Percentiles rank a stretch among this genome's conserved stretches.
These are phyloP conservation scores for Buceros bicornis DNA, from an alignment of 2,797 vertebrate genomes.

Conservation along the genomic window DNA sequence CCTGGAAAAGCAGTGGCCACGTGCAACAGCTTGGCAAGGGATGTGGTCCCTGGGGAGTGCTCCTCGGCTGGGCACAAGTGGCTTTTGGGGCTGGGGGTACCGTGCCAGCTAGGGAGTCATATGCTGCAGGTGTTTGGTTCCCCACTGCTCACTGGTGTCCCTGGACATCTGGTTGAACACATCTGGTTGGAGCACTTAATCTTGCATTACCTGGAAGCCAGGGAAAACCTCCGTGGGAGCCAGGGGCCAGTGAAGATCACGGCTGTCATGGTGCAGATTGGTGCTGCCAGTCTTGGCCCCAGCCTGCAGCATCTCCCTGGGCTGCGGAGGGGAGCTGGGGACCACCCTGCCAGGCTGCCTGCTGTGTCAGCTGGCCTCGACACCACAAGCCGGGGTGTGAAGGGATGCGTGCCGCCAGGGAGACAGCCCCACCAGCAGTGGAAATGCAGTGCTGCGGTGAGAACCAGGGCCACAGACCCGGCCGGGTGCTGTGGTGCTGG, in stretches of 20 bases:
- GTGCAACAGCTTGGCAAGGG: fast-evolving
- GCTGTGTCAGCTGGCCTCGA: fast-evolving
- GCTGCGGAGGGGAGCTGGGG: not conserved
- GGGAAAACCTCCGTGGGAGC: not conserved
- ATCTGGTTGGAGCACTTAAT: not conserved
- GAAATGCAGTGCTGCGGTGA: fast-evolving
- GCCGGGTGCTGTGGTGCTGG: fast-evolving
- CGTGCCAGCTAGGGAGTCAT: not conserved
- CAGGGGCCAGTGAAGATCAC: not conserved
- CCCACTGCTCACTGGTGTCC: not conserved
- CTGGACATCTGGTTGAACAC: not conserved
- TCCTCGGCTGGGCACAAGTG: not conserved
- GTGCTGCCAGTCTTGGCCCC: fast-evolving
- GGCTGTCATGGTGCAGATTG: not conserved
- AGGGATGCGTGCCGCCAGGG: fast-evolving
- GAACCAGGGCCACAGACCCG: not conserved
- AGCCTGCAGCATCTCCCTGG: not conserved
- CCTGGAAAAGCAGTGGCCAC: not conserved
- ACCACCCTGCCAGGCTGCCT: not conserved
- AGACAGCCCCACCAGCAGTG: not conserved
- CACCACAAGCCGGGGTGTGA: not conserved
- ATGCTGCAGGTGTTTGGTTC: not conserved
- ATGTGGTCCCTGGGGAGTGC: not conserved
- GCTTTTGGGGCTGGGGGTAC: not conserved
- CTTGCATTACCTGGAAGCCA: conserved; percentile 7